phyloP scores from a whole-genome alignment of 2,888 invertebrate species.

The Deroplatys truncata region DNA sequence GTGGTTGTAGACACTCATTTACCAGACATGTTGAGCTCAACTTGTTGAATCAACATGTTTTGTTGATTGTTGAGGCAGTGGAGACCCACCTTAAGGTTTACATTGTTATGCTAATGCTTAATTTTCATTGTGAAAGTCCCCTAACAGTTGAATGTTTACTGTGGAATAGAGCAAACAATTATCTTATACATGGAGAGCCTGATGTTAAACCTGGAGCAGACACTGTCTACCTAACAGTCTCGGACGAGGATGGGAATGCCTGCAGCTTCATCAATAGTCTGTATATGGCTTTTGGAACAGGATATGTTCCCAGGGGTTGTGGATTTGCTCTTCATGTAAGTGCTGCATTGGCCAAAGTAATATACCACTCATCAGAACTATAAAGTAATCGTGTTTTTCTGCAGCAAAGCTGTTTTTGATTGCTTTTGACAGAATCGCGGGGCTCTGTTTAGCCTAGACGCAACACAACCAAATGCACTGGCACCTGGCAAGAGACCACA shows the following conservation, averaged over 20 bases:
- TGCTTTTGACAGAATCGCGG: neutral
- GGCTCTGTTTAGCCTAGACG: neutral
- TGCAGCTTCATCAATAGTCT: neutral
- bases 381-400: no score
- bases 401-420: neutral
- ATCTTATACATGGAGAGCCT: neutral
- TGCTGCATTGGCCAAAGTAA: no score
- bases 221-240: neutral
- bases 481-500: neutral
- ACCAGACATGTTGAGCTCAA: no score
- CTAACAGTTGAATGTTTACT: no score
- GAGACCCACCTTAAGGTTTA: no score
- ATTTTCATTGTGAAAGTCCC: no score
- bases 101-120: no score
- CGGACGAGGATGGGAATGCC: neutral
- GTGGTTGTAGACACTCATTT: no score
- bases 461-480: neutral
- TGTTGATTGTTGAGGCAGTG: no score
- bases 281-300: neutral
- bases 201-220: neutral
- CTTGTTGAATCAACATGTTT: no score
- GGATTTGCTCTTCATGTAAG: conserved; percentile 7
- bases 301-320: neutral
- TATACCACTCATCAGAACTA: no score
- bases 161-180: neutral